Evolutionary conservation across 2,888 invertebrate species (phyloP).

Genomic region (Molorchus minor): DNA sequence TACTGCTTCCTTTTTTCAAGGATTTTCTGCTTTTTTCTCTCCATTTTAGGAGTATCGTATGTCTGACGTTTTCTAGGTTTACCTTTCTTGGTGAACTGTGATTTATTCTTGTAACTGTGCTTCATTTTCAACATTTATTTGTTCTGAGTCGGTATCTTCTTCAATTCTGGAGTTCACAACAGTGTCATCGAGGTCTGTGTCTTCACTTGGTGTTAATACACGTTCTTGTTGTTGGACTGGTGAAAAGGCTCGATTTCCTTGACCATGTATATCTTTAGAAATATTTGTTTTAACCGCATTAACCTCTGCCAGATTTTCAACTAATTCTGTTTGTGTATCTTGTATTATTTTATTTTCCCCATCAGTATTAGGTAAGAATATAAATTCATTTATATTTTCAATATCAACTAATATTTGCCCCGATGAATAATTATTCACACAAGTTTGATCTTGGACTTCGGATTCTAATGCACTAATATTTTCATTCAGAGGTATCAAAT

Average conservation of each 20-base stretch:
- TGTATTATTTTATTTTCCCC: no score
- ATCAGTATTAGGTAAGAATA: background rate
- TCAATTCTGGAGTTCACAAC: background rate
- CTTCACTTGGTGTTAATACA: background rate
- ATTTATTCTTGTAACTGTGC: no score
- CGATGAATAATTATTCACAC: background rate
- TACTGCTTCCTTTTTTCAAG: background rate
- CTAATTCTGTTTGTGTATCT: background rate
- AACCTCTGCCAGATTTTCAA: background rate
- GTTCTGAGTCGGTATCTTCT: no score
- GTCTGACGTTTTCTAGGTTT: background rate
- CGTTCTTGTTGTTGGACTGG: no score
- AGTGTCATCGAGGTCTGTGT: background rate
- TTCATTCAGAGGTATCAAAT: no score
- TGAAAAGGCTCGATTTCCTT: no score
- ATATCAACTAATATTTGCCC: background rate
- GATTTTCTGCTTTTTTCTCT: background rate
- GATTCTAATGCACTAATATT: no score
- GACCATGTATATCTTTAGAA: no score
- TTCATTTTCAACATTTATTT: no score
- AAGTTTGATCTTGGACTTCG: no score
- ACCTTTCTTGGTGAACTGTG: background rate
- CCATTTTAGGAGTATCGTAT: background rate
- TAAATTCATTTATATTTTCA: background rate
- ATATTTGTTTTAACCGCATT: background rate